phyloP scores from a whole-genome alignment of 1,140 invertebrate species.

The Apis cerana region DNA sequence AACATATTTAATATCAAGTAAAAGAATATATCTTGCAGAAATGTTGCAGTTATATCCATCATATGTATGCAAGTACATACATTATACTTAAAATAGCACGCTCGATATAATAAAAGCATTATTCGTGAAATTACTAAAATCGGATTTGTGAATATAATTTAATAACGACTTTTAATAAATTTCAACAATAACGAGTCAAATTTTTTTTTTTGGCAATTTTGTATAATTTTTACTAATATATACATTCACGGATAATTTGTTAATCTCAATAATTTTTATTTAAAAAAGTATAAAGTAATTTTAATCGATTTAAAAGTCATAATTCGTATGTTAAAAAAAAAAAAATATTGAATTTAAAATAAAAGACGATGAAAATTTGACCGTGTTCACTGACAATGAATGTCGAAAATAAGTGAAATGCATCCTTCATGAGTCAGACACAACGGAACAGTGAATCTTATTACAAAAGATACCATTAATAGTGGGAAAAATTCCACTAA shows the following conservation, averaged over 20 bases:
- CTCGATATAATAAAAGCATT: slow-evolving; percentile 21
- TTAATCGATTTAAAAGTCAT: too few relatives aligned
- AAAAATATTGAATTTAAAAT: not conserved
- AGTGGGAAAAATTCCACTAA: too few relatives aligned
- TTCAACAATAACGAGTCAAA: too few relatives aligned
- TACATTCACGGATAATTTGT: not conserved
- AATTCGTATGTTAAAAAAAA: too few relatives aligned
- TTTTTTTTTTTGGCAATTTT: not conserved
- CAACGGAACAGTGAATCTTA: not conserved
- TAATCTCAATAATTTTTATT: too few relatives aligned
- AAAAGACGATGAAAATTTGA: not conserved
- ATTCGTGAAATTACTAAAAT: slow-evolving; percentile 1
- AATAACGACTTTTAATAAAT: not conserved
- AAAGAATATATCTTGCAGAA: too few relatives aligned
- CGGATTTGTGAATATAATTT: not conserved
- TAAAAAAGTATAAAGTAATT: too few relatives aligned
- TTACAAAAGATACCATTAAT: too few relatives aligned
- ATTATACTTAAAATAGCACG: not conserved
- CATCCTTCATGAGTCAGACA: slow-evolving; percentile 10
- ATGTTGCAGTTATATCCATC: not conserved
- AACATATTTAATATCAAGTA: not conserved
- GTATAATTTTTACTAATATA: not conserved
- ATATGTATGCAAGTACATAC: not conserved
- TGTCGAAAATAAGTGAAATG: slow-evolving; percentile 24
- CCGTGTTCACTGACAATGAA: not conserved